Evolutionary conservation across 2,888 invertebrate species (phyloP).

Genomic region (Nomada fucata): DNA sequence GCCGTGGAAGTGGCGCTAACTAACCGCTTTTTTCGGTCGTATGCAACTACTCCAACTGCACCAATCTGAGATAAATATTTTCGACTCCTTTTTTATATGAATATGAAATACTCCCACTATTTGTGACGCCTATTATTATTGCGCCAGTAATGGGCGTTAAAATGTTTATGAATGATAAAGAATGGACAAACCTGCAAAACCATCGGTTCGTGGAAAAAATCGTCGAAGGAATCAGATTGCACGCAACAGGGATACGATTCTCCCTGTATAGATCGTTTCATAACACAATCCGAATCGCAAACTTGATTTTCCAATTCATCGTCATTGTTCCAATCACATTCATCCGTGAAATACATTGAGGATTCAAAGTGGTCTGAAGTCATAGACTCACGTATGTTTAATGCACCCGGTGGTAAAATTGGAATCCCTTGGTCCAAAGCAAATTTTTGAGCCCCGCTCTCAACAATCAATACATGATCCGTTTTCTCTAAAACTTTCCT

Average conservation of each 20-base stretch:
- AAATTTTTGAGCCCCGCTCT: constrained; percentile 69
- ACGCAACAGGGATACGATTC: constrained; percentile 12
- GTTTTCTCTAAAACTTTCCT: constrained; percentile 71
- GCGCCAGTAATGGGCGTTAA: neutral
- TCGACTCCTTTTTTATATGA: neutral
- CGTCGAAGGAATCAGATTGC: neutral
- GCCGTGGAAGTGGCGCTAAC: constrained; percentile 72
- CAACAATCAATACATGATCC: constrained; percentile 71
- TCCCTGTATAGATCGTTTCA: constrained; percentile 22
- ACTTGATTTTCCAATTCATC: neutral
- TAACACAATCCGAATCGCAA: constrained; percentile 35
- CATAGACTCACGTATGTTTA: constrained; percentile 27
- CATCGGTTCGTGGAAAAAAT: neutral
- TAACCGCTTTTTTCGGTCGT: constrained; percentile 68
- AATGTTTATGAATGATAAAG: neutral
- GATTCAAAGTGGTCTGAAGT: constrained; percentile 14
- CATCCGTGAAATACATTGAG: neutral
- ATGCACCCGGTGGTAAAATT: constrained; percentile 51
- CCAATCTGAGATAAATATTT: constrained; percentile 45
- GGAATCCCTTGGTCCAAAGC: constrained; percentile 60
- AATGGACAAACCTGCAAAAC: constrained; percentile 25
- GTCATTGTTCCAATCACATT: neutral
- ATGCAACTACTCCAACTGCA: constrained; percentile 71
- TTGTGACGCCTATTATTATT: too few species aligned
- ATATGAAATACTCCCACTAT: too few species aligned